Percentiles rank a stretch among this genome's conserved stretches.
Evolutionary conservation across 2,888 invertebrate genomes (phyloP).

Genomic region (Chrysomela aeneicollis): DNA sequence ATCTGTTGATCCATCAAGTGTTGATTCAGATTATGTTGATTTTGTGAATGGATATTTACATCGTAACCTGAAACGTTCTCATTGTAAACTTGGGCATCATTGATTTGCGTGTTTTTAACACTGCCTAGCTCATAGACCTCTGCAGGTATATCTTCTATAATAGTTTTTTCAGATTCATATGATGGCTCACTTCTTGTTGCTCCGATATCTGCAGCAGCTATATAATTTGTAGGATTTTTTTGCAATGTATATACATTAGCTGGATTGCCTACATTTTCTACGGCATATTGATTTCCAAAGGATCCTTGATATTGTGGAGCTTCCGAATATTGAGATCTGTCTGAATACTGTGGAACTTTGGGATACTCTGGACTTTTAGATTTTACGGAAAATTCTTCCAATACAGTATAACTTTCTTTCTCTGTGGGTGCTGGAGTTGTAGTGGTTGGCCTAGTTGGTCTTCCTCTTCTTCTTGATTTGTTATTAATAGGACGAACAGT

Average conservation of each 20-base stretch:
- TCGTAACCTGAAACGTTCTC: conserved; percentile 16
- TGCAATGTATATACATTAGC: conserved; percentile 34
- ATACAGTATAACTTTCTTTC: conserved; percentile 51
- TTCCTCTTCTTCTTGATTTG: conserved; percentile 41
- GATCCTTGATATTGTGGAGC: conserved; percentile 33
- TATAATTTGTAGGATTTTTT: conserved; percentile 22
- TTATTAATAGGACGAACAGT: conserved; percentile 28
- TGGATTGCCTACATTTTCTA: conserved; percentile 35
- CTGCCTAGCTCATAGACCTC: conserved; percentile 39
- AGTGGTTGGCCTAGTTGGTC: conserved; percentile 37
- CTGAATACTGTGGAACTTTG: conserved; percentile 16
- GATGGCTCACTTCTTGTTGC: conserved; percentile 33
- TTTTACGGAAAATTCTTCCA: conserved; percentile 52
- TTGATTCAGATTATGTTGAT: conserved; percentile 38
- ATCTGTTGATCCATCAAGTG: conserved; percentile 39
- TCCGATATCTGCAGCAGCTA: conserved; percentile 20
- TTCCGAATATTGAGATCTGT: conserved; percentile 26
- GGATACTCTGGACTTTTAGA: conserved; percentile 29
- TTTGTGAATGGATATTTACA: conserved; percentile 4
- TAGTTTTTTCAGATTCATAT: conserved; percentile 36
- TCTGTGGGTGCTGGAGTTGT: conserved; percentile 40
- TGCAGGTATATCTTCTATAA: conserved; percentile 41
- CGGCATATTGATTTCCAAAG: conserved; percentile 9
- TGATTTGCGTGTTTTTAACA: conserved; percentile 17
- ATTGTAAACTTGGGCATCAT: conserved; percentile 18